phyloP scores from a whole-genome alignment of 2,888 invertebrate species.

The Acronicta alni region DNA sequence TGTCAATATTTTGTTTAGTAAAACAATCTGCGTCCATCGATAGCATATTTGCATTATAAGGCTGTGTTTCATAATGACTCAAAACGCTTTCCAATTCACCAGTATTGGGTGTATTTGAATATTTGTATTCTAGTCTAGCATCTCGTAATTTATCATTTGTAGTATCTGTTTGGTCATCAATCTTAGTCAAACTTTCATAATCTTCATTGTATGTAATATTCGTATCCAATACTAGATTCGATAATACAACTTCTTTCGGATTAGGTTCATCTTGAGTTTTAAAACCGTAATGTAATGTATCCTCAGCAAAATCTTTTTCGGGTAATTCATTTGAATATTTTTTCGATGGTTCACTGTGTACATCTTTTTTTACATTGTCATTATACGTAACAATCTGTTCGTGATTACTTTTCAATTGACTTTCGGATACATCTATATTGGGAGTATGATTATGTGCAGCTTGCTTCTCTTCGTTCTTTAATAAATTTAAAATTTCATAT shows the following conservation, averaged over 20 bases:
- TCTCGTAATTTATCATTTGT: slow-evolving; percentile 39
- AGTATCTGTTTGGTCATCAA: slow-evolving; percentile 13
- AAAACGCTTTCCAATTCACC: slow-evolving; percentile 9
- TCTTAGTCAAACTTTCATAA: slow-evolving; percentile 1
- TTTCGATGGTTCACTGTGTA: slow-evolving; percentile 18
- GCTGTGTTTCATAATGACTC: slow-evolving; percentile 23
- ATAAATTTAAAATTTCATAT: slow-evolving; percentile 79
- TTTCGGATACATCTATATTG: slow-evolving; percentile 7
- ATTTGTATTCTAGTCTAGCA: slow-evolving; percentile 30
- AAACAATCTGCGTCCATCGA: slow-evolving; percentile 2
- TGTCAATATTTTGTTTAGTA: slow-evolving; percentile 10
- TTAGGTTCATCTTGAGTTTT: slow-evolving; percentile 1
- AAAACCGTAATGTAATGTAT: slow-evolving; percentile 27
- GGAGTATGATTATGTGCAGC: slow-evolving; percentile 7
- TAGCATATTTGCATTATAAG: slow-evolving; percentile 4
- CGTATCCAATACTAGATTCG: slow-evolving; percentile 3
- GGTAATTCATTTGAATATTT: slow-evolving; percentile 57
- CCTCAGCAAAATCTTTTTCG: slow-evolving; percentile 58
- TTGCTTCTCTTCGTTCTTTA: slow-evolving; percentile 70
- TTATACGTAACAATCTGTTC: slow-evolving; percentile 10
- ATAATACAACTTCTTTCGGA: slow-evolving; percentile 1
- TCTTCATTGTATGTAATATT: slow-evolving; percentile 1
- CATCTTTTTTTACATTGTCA: slow-evolving; percentile 13
- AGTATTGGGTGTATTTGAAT: slow-evolving; percentile 14
- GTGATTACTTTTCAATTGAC: slow-evolving; percentile 7